Evolutionary conservation across 2,888 invertebrate genomes (phyloP).

Genomic region (Orchesellides sinensis): DNA sequence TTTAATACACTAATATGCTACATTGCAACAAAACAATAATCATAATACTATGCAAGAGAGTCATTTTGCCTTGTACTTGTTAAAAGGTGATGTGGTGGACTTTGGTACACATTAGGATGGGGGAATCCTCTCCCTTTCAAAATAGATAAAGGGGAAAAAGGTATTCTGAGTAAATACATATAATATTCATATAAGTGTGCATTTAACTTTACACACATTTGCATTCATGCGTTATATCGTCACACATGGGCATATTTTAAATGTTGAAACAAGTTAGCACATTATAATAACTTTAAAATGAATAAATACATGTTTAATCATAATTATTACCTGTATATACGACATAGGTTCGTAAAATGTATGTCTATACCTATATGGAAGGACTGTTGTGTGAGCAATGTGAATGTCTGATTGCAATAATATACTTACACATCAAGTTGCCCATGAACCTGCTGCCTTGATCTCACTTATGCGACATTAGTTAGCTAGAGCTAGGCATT

Average conservation of each 20-base stretch:
- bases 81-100: no score
- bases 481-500: no score
- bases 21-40: no score
- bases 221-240: neutral
- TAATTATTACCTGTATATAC: no score
- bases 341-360: no score
- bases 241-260: constrained; percentile 13
- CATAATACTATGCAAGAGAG: no score
- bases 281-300: constrained; percentile 40
- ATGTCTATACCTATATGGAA: no score
- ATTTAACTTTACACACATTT: neutral
- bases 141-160: no score
- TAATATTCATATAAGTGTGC: neutral
- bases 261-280: constrained; percentile 58
- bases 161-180: no score
- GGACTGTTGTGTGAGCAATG: no score
- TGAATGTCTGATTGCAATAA: constrained; percentile 35
- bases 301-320: constrained; percentile 23
- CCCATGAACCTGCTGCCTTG: constrained; percentile 66
- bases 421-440: constrained; percentile 42
- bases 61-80: constrained; percentile 5
- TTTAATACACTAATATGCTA: no score
- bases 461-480: constrained; percentile 61
- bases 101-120: no score
- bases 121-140: constrained; percentile 50